A percentile compares a stretch with the other conserved stretches of the same genome.
Evolutionary conservation across 2,113 vertebrate species (phyloP).

Genomic region (Isichthys henryi): DNA sequence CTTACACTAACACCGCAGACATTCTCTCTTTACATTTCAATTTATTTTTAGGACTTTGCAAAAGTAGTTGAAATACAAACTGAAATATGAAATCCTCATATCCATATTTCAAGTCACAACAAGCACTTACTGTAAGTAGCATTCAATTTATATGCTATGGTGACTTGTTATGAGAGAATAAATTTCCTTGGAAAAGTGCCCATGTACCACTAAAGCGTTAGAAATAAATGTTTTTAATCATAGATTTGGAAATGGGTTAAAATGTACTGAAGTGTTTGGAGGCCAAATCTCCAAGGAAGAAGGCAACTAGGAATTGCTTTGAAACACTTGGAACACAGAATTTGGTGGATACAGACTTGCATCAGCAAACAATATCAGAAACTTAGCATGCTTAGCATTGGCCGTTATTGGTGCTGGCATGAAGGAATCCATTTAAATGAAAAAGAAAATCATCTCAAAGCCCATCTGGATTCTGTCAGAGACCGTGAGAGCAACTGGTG

Average conservation of each 20-base stretch:
- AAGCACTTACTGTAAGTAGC: background rate
- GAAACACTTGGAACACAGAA: background rate
- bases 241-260: background rate
- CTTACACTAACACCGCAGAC: background rate
- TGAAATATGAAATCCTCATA: background rate
- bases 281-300: background rate
- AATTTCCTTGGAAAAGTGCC: background rate
- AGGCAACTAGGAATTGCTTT: background rate
- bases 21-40: background rate
- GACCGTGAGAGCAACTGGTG: background rate
- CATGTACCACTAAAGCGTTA: background rate
- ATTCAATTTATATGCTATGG: background rate
- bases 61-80: background rate
- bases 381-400: background rate
- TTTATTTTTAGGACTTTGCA: background rate
- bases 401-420: background rate
- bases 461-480: background rate
- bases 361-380: background rate
- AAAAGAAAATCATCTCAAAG: background rate
- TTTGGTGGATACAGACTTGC: background rate
- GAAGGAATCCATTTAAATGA: background rate
- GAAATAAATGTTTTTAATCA: background rate
- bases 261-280: background rate
- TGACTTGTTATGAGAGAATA: background rate
- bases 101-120: background rate